phyloP scores from a whole-genome alignment of 2,797 vertebrate genomes.

The Nyctalus aviator region DNA sequence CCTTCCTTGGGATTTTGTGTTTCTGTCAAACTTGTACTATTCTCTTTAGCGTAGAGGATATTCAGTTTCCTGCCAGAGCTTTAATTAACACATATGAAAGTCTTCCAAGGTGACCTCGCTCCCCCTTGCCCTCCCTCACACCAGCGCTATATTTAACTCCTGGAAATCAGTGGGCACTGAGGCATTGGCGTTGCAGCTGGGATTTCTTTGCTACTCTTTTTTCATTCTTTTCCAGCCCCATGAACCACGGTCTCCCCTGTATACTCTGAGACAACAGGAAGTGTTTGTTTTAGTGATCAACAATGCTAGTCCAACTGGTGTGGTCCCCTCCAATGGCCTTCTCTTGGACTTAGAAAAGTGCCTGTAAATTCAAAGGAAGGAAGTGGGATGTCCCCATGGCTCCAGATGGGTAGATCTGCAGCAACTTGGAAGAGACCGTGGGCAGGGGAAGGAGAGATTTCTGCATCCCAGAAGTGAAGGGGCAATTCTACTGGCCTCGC shows the following conservation, averaged over 20 bases:
- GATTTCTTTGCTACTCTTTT: neutral
- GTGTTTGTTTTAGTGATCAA: conserved; percentile 85
- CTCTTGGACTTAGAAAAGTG: conserved; percentile 75
- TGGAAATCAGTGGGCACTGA: conserved; percentile 1
- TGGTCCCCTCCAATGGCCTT: conserved; percentile 70
- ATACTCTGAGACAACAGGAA: conserved; percentile 83
- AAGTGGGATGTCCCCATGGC: conserved; percentile 14
- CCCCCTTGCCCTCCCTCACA: conserved; percentile 9
- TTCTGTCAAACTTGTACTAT: conserved; percentile 12
- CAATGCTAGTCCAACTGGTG: conserved; percentile 72
- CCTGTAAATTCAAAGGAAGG: conserved; percentile 73
- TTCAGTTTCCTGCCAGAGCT: conserved; percentile 46
- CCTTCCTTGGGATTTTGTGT: conserved; percentile 6
- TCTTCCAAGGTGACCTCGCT: conserved; percentile 63
- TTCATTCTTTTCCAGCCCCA: conserved; percentile 4
- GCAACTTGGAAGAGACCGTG: neutral
- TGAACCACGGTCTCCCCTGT: neutral
- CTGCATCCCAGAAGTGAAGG: neutral
- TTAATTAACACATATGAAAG: conserved; percentile 61
- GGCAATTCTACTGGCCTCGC: neutral
- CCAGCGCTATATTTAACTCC: conserved; percentile 69
- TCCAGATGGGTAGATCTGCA: conserved; percentile 19
- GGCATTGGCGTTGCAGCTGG: neutral
- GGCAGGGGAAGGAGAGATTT: neutral
- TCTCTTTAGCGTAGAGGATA: conserved; percentile 53